These are phyloP conservation scores for Drosophila lacteicornis DNA, from an alignment of 1,140 invertebrate species.

Conservation along the genomic window DNA sequence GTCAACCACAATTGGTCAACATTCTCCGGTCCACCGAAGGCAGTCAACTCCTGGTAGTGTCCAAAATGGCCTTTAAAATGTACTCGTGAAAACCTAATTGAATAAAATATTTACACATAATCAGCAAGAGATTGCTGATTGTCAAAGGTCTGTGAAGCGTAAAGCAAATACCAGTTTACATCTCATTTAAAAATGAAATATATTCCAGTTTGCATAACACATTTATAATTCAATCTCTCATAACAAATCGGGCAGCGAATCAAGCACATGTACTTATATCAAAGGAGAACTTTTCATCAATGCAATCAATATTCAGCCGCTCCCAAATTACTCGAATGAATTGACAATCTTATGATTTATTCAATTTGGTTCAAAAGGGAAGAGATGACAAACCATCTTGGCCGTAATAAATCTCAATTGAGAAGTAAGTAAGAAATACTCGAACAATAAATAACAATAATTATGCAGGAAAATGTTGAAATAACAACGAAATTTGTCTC, in stretches of 20 bases:
- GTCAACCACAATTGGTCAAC: constrained; percentile 22
- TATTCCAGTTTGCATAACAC: background rate
- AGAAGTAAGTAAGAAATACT: constrained; percentile 46
- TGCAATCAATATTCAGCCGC: constrained; percentile 28
- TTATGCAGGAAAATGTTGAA: constrained; percentile 48
- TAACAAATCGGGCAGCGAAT: constrained; percentile 28
- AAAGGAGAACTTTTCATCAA: constrained; percentile 13
- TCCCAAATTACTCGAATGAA: constrained; percentile 35
- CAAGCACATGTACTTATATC: constrained; percentile 13
- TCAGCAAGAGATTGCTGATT: constrained; percentile 7
- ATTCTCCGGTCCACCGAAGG: background rate
- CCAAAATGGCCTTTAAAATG: constrained; percentile 3
- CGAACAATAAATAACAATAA: constrained; percentile 50
- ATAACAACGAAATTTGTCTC: constrained; percentile 28
- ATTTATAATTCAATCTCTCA: constrained; percentile 1
- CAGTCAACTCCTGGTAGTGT: background rate
- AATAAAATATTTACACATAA: constrained; percentile 14
- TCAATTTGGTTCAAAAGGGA: constrained; percentile 17
- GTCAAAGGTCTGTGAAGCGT: background rate
- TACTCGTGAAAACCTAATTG: background rate
- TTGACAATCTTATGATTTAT: constrained; percentile 42
- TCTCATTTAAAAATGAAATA: constrained; percentile 5
- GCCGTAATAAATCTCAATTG: constrained; percentile 45
- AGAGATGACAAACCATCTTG: constrained; percentile 35
- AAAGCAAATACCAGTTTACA: constrained; percentile 4